Conservation (phyloP, 2,113 vertebrate species). For the Numenius arquata region DNA sequence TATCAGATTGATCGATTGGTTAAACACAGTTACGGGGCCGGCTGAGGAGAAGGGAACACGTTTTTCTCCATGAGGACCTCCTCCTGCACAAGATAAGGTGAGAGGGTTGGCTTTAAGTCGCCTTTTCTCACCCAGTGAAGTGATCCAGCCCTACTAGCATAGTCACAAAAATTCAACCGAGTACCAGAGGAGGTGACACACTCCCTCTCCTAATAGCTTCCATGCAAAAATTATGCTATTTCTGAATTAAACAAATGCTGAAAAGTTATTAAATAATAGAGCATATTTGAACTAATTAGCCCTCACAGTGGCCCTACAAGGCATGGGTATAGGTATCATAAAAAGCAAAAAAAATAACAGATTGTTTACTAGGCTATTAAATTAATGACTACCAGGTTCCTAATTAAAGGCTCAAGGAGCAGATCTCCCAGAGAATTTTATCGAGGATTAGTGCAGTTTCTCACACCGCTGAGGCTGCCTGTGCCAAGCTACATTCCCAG, state of each 20-base stretch:
- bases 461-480: background rate
- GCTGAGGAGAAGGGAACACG: background rate
- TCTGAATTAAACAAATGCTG: background rate
- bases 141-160: background rate
- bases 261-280: background rate
- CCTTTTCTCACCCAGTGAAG: background rate
- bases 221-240: background rate
- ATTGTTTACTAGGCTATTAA: constrained; percentile 43
- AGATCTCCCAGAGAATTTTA: background rate
- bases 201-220: background rate
- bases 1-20: fast-evolving
- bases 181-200: background rate
- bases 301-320: background rate
- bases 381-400: constrained; percentile 32
- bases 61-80: background rate
- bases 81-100: background rate
- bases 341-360: background rate
- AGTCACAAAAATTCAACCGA: background rate
- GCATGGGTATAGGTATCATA: background rate
- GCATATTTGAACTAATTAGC: background rate
- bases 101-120: background rate
- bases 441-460: constrained; percentile 6
- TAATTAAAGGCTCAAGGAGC: constrained; percentile 20
- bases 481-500: constrained; percentile 58
- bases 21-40: fast-evolving